Evolutionary conservation across 2,888 invertebrate genomes (phyloP).

Genomic region (Standfussiana lucernea): DNA sequence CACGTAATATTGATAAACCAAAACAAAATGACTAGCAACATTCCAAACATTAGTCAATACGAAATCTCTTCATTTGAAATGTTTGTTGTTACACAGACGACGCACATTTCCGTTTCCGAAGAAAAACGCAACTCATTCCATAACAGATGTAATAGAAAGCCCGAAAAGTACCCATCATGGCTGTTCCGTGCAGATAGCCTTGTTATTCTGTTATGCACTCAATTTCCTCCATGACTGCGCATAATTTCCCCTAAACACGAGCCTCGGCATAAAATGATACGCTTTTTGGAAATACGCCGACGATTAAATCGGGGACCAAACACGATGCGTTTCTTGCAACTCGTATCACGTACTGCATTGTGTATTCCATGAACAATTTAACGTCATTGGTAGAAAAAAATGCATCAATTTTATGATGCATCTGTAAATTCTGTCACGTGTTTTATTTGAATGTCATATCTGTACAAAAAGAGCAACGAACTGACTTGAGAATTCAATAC

Average conservation of each 20-base stretch:
- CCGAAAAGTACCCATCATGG: constrained; percentile 47
- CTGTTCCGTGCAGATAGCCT: constrained; percentile 57
- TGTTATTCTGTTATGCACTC: constrained; percentile 64
- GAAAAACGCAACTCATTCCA: constrained; percentile 62
- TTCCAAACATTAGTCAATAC: constrained; percentile 35
- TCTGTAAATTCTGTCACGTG: constrained; percentile 50
- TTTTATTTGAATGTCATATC: constrained; percentile 56
- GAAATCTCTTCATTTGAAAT: constrained; percentile 36
- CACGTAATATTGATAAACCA: not conserved
- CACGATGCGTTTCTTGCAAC: constrained; percentile 45
- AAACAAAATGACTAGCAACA: constrained; percentile 38
- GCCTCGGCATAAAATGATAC: constrained; percentile 37
- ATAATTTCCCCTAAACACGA: constrained; percentile 65
- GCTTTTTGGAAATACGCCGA: constrained; percentile 39
- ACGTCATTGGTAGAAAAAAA: constrained; percentile 43
- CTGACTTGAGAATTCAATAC: constrained; percentile 33
- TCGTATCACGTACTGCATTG: constrained; percentile 51
- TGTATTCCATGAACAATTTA: constrained; percentile 54
- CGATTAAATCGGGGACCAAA: constrained; percentile 44
- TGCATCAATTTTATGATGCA: constrained; percentile 40
- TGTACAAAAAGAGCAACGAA: constrained; percentile 54
- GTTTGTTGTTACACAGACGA: constrained; percentile 13
- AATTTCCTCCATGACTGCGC: constrained; percentile 75
- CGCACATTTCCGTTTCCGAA: constrained; percentile 49
- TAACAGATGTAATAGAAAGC: constrained; percentile 60